Conservation (phyloP, 2,113 vertebrate species). For the Stegostoma tigrinum region DNA sequence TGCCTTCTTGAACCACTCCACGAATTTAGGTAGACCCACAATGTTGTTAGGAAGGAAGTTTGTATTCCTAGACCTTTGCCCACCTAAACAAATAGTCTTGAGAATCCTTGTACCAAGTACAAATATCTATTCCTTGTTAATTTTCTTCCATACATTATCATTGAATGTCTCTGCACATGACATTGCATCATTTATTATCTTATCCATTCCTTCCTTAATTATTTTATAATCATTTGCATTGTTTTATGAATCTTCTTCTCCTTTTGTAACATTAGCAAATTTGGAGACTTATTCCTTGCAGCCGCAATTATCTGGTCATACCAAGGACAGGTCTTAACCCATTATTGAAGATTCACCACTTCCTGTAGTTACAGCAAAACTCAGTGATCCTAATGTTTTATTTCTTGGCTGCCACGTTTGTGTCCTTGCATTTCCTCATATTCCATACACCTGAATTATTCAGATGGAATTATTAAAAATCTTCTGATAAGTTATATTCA, state of each 20-base stretch:
- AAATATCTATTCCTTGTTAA: background rate
- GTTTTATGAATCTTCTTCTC: background rate
- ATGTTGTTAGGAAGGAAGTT: background rate
- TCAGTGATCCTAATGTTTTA: background rate
- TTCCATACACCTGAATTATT: background rate
- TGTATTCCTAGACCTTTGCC: background rate
- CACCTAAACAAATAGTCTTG: background rate
- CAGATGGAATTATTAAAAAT: background rate
- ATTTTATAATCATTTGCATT: background rate
- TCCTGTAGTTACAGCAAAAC: background rate
- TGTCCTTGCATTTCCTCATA: background rate
- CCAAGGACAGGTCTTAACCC: background rate
- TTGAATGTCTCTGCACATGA: background rate
- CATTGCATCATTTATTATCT: background rate
- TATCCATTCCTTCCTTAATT: background rate
- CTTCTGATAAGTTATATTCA: background rate
- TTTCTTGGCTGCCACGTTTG: background rate
- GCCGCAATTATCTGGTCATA: background rate
- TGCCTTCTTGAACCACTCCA: too few species aligned
- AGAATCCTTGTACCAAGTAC: background rate
- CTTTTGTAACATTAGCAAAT: background rate
- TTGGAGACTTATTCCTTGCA: background rate
- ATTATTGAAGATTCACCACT: background rate
- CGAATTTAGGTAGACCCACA: too few species aligned
- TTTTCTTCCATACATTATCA: background rate